phyloP scores from a whole-genome alignment of 1,140 invertebrate genomes.

The Ips nitidus region DNA sequence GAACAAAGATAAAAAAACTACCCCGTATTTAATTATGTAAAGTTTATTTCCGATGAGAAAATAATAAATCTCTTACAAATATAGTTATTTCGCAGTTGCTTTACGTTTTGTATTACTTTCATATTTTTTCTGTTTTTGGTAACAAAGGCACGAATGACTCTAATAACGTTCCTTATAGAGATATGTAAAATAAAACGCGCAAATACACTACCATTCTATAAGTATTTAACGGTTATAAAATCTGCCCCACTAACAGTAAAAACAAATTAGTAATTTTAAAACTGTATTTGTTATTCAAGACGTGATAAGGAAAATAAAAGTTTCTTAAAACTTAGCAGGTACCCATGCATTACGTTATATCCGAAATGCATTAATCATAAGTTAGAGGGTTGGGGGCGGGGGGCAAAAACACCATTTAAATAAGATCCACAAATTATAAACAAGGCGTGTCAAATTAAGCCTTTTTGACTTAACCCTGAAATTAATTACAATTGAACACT shows the following conservation, averaged over 20 bases:
- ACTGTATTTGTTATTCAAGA: too few relatives aligned
- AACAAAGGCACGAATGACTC: slow-evolving; percentile 38
- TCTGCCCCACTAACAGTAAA: slow-evolving; percentile 10
- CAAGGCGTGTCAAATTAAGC: too few relatives aligned
- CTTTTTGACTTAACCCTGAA: too few relatives aligned
- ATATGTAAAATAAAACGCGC: slow-evolving; percentile 26
- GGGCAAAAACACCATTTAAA: too few relatives aligned
- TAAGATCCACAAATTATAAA: too few relatives aligned
- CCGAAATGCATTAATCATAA: too few relatives aligned
- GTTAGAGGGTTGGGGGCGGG: too few relatives aligned
- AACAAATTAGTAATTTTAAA: not conserved
- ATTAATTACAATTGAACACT: too few relatives aligned
- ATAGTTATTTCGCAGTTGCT: slow-evolving; percentile 36
- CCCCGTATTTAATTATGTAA: slow-evolving; percentile 32
- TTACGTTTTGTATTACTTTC: slow-evolving; percentile 27
- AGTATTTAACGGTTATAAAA: not conserved
- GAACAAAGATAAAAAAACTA: not conserved
- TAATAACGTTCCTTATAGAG: slow-evolving; percentile 24
- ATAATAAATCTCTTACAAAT: slow-evolving; percentile 42
- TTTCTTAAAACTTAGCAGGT: too few relatives aligned
- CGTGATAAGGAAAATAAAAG: too few relatives aligned
- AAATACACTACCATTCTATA: slow-evolving; percentile 1
- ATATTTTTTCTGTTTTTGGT: slow-evolving; percentile 36
- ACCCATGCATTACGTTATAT: too few relatives aligned
- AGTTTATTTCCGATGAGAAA: slow-evolving; percentile 39